A percentile compares a stretch with the other conserved stretches of the same genome.
Conservation (phyloP, 1,140 invertebrate genomes). For the Procambarus clarkii region DNA sequence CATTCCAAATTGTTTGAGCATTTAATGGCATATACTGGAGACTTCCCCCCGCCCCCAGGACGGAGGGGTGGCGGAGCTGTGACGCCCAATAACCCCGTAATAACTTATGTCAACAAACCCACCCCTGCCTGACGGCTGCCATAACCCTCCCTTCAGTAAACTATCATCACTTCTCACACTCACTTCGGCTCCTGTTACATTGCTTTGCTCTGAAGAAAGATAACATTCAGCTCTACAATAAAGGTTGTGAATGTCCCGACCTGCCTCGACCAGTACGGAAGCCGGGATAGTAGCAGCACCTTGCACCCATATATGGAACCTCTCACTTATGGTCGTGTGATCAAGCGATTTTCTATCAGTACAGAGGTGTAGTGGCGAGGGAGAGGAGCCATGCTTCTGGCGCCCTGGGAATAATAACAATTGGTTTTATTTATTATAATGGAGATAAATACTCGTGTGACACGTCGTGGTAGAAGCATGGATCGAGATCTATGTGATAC, state of each 20-base stretch:
- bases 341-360: slow-evolving; percentile 24
- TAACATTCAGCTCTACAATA: background rate
- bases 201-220: background rate
- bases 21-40: too few relatives aligned
- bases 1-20: too few relatives aligned
- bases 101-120: background rate
- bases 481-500: background rate
- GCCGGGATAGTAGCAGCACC: background rate
- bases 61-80: background rate
- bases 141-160: background rate
- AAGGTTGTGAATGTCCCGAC: background rate
- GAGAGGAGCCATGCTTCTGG: too few relatives aligned
- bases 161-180: background rate
- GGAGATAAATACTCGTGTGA: background rate
- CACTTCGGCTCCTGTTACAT: background rate
- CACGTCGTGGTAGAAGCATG: background rate
- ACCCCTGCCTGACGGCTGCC: background rate
- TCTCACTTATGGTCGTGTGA: slow-evolving; percentile 9
- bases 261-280: background rate
- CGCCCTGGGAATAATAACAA: too few relatives aligned
- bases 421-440: background rate
- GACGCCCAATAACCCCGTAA: background rate
- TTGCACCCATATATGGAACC: background rate
- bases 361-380: background rate
- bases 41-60: too few relatives aligned